Conservation (phyloP, 2,113 vertebrate species). For the Ptilorrhoa leucosticta region DNA sequence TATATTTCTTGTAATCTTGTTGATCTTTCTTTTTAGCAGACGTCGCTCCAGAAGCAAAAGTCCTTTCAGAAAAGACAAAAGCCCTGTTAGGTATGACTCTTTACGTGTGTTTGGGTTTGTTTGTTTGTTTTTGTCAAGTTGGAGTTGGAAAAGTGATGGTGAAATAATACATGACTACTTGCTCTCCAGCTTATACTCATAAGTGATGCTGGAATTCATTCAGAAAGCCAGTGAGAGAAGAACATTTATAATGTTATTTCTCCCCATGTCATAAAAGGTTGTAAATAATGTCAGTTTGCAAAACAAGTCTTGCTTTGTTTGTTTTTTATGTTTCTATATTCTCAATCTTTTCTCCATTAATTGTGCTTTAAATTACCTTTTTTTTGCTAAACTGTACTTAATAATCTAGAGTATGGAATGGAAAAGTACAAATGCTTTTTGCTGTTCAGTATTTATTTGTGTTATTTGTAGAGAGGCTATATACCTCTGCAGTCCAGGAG, state of each 20-base stretch:
- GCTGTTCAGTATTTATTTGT: background rate
- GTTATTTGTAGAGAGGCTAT: background rate
- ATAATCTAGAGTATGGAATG: background rate
- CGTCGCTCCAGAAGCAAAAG: slow-evolving; percentile 88
- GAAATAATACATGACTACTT: background rate
- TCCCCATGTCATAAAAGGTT: background rate
- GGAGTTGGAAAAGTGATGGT: background rate
- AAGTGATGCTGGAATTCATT: background rate
- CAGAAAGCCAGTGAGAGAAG: background rate
- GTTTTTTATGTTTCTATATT: background rate
- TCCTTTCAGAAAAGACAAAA: slow-evolving; percentile 92
- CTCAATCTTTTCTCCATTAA: background rate
- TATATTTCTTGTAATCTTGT: slow-evolving; percentile 1
- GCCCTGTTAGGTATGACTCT: slow-evolving; percentile 84
- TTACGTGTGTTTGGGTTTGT: background rate
- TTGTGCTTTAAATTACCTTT: background rate
- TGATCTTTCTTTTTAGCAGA: slow-evolving; percentile 72
- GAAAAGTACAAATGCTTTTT: background rate
- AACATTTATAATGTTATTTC: background rate
- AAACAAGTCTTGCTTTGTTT: background rate
- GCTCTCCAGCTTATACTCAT: background rate
- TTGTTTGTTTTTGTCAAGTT: background rate
- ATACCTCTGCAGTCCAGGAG: background rate
- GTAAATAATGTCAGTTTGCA: background rate
- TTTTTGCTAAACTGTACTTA: background rate